phyloP scores from a whole-genome alignment of 2,797 vertebrate genomes.

The Microcaecilia unicolor region DNA sequence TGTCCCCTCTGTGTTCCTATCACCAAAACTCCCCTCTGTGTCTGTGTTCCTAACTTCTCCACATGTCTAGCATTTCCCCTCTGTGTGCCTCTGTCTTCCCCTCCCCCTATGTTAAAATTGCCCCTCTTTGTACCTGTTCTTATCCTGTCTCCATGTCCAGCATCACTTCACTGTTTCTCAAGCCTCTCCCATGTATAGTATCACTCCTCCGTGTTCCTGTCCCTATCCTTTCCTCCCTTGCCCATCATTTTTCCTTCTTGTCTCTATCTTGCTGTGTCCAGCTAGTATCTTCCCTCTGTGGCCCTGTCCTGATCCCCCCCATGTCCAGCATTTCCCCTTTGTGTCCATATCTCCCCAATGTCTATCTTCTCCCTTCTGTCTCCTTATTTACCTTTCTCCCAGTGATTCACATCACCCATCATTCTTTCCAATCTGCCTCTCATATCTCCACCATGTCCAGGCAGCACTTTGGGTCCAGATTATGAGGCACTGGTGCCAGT shows the following conservation, averaged over 20 bases:
- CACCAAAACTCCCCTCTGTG: too few relatives aligned
- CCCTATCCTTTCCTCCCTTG: background rate
- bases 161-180: background rate
- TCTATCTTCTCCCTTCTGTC: too few relatives aligned
- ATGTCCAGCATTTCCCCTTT: too few relatives aligned
- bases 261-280: background rate
- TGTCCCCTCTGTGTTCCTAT: background rate
- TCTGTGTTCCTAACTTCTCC: background rate
- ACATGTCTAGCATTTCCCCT: background rate
- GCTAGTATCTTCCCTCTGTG: too few relatives aligned
- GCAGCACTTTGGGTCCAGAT: too few relatives aligned
- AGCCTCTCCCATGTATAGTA: background rate
- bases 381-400: too few relatives aligned
- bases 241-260: background rate
- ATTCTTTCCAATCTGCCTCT: too few relatives aligned
- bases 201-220: background rate
- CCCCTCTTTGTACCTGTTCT: background rate
- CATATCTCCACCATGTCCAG: too few relatives aligned
- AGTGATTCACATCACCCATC: too few relatives aligned
- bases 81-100: background rate
- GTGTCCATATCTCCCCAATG: too few relatives aligned
- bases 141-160: background rate
- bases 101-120: background rate
- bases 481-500: too few relatives aligned
- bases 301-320: too few relatives aligned